phyloP scores from a whole-genome alignment of 92 coral and sea anemone species.

The Parazoanthus darwini region DNA sequence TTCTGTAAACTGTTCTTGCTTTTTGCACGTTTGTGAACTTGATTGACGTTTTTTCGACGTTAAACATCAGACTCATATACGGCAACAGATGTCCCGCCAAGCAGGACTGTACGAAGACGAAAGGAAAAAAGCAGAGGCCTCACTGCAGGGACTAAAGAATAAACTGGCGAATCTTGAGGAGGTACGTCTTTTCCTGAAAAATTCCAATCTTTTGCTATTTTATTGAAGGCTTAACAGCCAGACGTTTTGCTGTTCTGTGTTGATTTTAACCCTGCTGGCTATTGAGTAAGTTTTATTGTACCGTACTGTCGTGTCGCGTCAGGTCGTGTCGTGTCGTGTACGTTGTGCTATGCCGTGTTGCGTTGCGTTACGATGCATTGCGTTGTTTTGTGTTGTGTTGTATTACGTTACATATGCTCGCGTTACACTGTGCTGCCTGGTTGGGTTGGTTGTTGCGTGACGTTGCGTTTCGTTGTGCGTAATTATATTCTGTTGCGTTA shows the following conservation, averaged over 20 bases:
- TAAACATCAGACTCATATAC: conserved; percentile 59
- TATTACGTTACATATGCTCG: not conserved
- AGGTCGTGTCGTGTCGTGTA: not conserved
- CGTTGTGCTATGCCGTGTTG: not conserved
- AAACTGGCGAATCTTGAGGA: conserved; percentile 73
- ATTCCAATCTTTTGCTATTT: not conserved
- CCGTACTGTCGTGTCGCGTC: not conserved
- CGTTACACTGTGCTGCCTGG: not conserved
- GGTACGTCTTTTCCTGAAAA: conserved; percentile 26
- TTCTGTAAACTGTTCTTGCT: not conserved
- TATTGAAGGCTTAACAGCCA: not conserved
- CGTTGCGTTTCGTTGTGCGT: not conserved
- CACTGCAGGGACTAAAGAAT: conserved; percentile 72
- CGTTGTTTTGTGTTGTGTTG: not conserved
- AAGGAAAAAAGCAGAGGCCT: conserved; percentile 66
- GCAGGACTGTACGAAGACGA: conserved; percentile 75
- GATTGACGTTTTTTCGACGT: not conserved
- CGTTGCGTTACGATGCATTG: not conserved
- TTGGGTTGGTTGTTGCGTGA: not conserved
- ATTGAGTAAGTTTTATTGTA: not conserved
- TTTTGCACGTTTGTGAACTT: no score
- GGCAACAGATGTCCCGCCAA: conserved; percentile 73
- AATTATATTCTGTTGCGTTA: not conserved
- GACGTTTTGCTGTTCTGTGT: not conserved
- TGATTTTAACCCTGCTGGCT: not conserved